A percentile compares a stretch with the other conserved stretches of the same genome.
Conservation (phyloP, 1,140 invertebrate genomes). For the Papilio machaon region DNA sequence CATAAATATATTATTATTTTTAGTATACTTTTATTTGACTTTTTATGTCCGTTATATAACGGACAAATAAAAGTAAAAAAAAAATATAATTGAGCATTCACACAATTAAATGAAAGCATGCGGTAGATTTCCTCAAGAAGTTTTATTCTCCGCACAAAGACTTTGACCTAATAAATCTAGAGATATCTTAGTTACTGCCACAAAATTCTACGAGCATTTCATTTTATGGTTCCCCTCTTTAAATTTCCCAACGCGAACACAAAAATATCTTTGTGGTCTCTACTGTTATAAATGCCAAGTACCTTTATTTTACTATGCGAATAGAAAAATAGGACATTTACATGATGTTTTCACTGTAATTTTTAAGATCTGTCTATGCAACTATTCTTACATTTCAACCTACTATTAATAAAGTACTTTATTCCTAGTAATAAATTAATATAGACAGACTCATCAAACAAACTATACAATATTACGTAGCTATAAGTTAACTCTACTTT, state of each 20-base stretch:
- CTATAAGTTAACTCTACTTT: neutral
- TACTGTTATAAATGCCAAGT: constrained; percentile 15
- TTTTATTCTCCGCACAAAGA: constrained; percentile 25
- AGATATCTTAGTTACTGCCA: constrained; percentile 28
- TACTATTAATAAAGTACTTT: neutral
- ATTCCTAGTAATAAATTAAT: neutral
- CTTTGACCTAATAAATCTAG: constrained; percentile 28
- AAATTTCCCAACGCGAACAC: constrained; percentile 23
- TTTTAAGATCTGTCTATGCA: neutral
- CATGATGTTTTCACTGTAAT: neutral
- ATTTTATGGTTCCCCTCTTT: constrained; percentile 26
- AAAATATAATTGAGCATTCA: neutral
- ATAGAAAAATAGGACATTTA: neutral
- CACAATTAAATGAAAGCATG: constrained; percentile 22
- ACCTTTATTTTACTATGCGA: constrained; percentile 5
- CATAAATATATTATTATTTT: too few species aligned
- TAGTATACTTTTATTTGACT: too few species aligned
- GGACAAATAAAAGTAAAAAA: too few species aligned
- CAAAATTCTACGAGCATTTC: constrained; percentile 24
- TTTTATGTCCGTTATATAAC: neutral
- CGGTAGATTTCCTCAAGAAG: constrained; percentile 20
- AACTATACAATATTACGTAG: neutral
- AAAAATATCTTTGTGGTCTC: constrained; percentile 18
- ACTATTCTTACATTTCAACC: neutral
- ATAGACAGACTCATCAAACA: neutral